Evolutionary conservation across 2,888 invertebrate species (phyloP), one percentile per base, ranked within the genome.

Genomic region (Bruchidius siliquastri): DNA sequence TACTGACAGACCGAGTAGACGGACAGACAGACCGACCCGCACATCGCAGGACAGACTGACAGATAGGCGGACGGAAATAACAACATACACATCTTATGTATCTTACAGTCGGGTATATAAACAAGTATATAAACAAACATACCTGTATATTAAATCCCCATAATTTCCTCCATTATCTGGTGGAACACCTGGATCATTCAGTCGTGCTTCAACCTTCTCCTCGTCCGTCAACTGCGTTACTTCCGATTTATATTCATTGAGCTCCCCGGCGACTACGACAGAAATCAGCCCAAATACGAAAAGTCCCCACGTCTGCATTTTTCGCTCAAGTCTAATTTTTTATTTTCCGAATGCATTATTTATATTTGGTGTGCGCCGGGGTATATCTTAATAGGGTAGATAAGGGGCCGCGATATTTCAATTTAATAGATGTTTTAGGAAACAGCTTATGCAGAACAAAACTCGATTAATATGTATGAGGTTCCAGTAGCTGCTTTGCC

Each of bases 91-190:
- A n/a, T n/a, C n/a, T n/a, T n/a, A n/a, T n/a, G n/a, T n/a, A n/a
- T n/a, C n/a, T n/a, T n/a, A n/a, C n/a, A n/a, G n/a, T n/a, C n/a
- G n/a, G n/a, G n/a, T n/a, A n/a, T n/a, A n/a, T n/a, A n/a, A n/a
- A n/a, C n/a, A 4, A 26, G 26, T 26, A 4, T 2, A 26, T 4
- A 26, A 26, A 26, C 8, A 26, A 26, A 68, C 68, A 10, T 74
- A 74, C 74, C 78, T 76, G 73, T 81, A 79, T 67, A 81, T 76
- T 66, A 81, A 72, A 68, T 81, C 81, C 2, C 80, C 81, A 72
- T 78, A 76, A 72, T 81, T 81, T 20, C 80, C 80, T 49, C 81
- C 80, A 73, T 77, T 80, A 70, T 79, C 80, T 22, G 73, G 73
- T 22, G 78, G 75, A 21, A 75, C 67, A 20, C 22, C 72, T 32